These are phyloP conservation scores for Creontiades dilutus DNA, from an alignment of 2,888 invertebrate species.

Conservation along the genomic window DNA sequence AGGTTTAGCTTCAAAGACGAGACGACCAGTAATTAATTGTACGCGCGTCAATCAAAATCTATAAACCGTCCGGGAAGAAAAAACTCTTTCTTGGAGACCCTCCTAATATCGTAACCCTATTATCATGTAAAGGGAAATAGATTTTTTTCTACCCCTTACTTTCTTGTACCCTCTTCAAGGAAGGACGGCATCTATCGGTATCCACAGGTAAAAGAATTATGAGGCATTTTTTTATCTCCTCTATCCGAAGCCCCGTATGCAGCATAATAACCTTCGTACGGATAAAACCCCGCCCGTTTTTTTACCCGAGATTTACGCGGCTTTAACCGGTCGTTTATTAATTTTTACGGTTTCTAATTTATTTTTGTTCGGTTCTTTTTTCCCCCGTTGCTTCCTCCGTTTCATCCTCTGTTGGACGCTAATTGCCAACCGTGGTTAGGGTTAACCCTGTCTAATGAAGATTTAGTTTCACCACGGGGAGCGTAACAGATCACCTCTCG, in stretches of 20 bases:
- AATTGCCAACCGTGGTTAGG: slow-evolving; percentile 31
- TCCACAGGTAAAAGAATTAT: slow-evolving; percentile 58
- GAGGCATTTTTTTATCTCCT: slow-evolving; percentile 39
- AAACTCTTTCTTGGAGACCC: background rate
- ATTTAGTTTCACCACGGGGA: slow-evolving; percentile 39
- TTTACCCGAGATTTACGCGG: slow-evolving; percentile 46
- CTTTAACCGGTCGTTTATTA: slow-evolving; percentile 58
- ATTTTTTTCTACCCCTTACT: slow-evolving; percentile 33
- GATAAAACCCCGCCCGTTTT: slow-evolving; percentile 52
- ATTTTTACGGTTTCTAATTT: slow-evolving; percentile 15
- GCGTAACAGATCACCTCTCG: background rate
- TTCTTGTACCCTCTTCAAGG: slow-evolving; percentile 33
- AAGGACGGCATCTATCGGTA: slow-evolving; percentile 30
- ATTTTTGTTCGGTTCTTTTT: background rate
- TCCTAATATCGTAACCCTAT: slow-evolving; percentile 15
- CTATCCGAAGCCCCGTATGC: slow-evolving; percentile 33
- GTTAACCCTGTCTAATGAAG: slow-evolving; percentile 48
- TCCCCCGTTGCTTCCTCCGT: background rate
- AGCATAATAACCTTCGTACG: slow-evolving; percentile 39
- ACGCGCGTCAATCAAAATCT: slow-evolving; percentile 4
- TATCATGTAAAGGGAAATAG: slow-evolving; percentile 52
- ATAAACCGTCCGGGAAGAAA: background rate
- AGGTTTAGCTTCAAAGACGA: background rate
- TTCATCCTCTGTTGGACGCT: slow-evolving; percentile 26
- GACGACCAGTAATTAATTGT: background rate